Conservation (phyloP, 2,113 vertebrate genomes). For the Zosterops borbonicus region DNA sequence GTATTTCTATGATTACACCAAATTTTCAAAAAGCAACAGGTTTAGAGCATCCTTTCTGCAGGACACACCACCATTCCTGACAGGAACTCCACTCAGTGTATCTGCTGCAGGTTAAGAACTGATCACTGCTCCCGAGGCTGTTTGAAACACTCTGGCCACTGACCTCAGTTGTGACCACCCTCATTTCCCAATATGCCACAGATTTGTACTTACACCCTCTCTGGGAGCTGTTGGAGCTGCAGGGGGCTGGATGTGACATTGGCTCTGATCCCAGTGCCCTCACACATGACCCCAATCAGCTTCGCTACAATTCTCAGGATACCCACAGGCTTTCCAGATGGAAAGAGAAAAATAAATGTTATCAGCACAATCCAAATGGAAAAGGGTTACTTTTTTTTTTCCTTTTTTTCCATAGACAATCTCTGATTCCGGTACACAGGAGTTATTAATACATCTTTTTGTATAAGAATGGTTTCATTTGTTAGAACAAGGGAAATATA, state of each 20-base stretch:
- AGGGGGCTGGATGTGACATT: conserved; percentile 64
- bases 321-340: conserved; percentile 64
- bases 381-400: not conserved
- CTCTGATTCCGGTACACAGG: not conserved
- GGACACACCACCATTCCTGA: not conserved
- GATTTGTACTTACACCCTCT: conserved; percentile 70
- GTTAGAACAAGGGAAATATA: not conserved
- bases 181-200: conserved; percentile 36
- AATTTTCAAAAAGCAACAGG: not conserved
- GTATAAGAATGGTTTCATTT: not conserved
- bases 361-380: conserved; percentile 50
- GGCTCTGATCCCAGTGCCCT: conserved; percentile 71
- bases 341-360: conserved; percentile 56
- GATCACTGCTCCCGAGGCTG: conserved; percentile 37
- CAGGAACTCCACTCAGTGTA: not conserved
- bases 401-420: not conserved
- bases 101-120: conserved; percentile 14
- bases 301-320: conserved; percentile 63
- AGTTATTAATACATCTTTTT: conserved; percentile 28
- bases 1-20: not conserved
- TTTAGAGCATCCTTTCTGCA: not conserved
- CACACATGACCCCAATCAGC: conserved; percentile 70
- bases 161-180: conserved; percentile 53
- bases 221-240: conserved; percentile 54
- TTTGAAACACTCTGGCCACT: conserved; percentile 52